A percentile compares a stretch with the other conserved stretches of the same genome.
Conservation (phyloP, 2,113 vertebrate genomes). For the Periophthalmus modestus region DNA sequence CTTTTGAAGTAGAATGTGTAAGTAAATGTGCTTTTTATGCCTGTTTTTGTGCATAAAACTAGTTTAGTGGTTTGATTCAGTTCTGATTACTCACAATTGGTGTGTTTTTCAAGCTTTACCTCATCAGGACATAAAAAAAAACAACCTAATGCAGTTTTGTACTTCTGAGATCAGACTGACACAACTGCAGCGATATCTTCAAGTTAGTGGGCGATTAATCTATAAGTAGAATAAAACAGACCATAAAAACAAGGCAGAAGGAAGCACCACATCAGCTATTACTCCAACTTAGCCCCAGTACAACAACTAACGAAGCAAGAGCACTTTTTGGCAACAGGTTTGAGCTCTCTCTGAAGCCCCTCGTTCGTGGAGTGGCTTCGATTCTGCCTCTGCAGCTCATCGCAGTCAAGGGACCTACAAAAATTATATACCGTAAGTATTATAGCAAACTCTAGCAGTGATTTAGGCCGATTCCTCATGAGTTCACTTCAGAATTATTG, state of each 20-base stretch:
- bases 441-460: background rate
- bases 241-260: background rate
- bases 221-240: background rate
- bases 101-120: background rate
- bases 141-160: background rate
- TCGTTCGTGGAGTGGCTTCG: background rate
- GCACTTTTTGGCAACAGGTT: background rate
- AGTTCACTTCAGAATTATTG: constrained; percentile 1
- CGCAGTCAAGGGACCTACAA: background rate
- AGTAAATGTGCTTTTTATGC: background rate
- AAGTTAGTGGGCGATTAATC: background rate
- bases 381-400: background rate
- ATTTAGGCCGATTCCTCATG: background rate
- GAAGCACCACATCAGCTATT: background rate
- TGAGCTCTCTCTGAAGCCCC: background rate
- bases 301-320: background rate
- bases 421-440: background rate
- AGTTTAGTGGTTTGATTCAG: background rate
- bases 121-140: background rate
- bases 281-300: background rate
- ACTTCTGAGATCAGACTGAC: background rate
- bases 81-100: background rate
- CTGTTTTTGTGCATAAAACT: background rate
- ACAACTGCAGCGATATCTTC: background rate
- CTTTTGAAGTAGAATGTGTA: background rate